Conservation (phyloP, 1,140 invertebrate species). For the Drosophila ercepeae region DNA sequence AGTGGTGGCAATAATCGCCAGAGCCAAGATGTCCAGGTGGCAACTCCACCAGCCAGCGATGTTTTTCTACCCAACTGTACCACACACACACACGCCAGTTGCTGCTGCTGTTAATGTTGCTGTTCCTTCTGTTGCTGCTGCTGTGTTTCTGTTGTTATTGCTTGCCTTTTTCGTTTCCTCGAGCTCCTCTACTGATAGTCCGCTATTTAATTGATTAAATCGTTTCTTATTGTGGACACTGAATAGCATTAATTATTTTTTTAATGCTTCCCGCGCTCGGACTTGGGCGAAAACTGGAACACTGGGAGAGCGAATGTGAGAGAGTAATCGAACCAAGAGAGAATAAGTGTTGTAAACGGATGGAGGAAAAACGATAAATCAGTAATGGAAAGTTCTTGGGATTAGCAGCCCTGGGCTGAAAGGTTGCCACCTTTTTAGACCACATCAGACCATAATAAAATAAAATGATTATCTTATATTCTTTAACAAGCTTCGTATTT, state of each 20-base stretch:
- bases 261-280: conserved; percentile 38
- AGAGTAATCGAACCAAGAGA: conserved; percentile 4
- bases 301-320: conserved; percentile 47
- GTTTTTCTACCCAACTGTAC: conserved; percentile 81
- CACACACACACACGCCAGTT: conserved; percentile 65
- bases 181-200: not conserved
- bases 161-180: not conserved
- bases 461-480: conserved; percentile 13
- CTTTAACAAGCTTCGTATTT: conserved; percentile 31
- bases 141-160: not conserved
- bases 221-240: not conserved
- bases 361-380: not conserved
- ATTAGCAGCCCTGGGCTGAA: not conserved
- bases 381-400: conserved; percentile 11
- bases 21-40: conserved; percentile 21
- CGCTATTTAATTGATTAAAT: not conserved
- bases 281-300: conserved; percentile 53
- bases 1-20: conserved; percentile 33
- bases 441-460: not conserved
- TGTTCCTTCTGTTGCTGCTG: conserved; percentile 16
- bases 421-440: not conserved
- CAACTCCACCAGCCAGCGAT: conserved; percentile 57
- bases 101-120: not conserved
- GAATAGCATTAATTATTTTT: not conserved
- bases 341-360: conserved; percentile 1